A percentile compares a stretch with the other conserved stretches of the same genome.
phyloP scores from a whole-genome alignment of 2,888 invertebrate genomes.

The Azorinus chamasolen region DNA sequence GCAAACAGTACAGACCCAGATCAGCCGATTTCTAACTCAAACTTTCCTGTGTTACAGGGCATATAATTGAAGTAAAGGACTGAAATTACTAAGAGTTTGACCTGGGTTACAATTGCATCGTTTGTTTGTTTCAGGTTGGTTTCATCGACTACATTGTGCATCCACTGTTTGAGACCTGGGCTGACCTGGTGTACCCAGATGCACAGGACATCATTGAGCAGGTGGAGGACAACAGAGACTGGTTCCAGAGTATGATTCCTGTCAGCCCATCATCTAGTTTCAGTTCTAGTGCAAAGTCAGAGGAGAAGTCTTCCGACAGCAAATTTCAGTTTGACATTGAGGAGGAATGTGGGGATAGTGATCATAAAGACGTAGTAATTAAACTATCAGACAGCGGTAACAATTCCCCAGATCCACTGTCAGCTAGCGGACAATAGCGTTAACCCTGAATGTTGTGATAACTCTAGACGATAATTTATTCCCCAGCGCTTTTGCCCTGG shows the following conservation, averaged over 20 bases:
- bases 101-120: background rate
- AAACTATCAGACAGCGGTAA: slow-evolving; percentile 51
- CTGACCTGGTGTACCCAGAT: slow-evolving; percentile 99
- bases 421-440: slow-evolving; percentile 9
- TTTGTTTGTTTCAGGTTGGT: slow-evolving; percentile 90
- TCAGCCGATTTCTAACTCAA: too few relatives aligned
- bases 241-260: slow-evolving; percentile 97
- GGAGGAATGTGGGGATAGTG: slow-evolving; percentile 59
- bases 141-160: slow-evolving; percentile 99
- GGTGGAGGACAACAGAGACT: slow-evolving; percentile 99
- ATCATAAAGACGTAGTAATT: slow-evolving; percentile 31
- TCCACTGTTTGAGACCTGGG: slow-evolving; percentile 99
- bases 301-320: slow-evolving; percentile 63
- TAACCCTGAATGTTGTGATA: slow-evolving; percentile 25
- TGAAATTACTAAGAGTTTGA: too few relatives aligned
- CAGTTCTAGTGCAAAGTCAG: slow-evolving; percentile 70
- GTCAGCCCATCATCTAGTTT: slow-evolving; percentile 91
- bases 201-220: slow-evolving; percentile 99
- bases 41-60: too few relatives aligned
- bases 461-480: slow-evolving; percentile 22
- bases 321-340: slow-evolving; percentile 80
- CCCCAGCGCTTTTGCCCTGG: slow-evolving; percentile 34
- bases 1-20: too few relatives aligned
- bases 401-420: slow-evolving; percentile 16
- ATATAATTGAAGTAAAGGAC: too few relatives aligned